Percentiles rank a stretch among this genome's conserved stretches.
Evolutionary conservation across 2,113 vertebrate genomes (phyloP).

Genomic region (Dryoscopus gambensis): DNA sequence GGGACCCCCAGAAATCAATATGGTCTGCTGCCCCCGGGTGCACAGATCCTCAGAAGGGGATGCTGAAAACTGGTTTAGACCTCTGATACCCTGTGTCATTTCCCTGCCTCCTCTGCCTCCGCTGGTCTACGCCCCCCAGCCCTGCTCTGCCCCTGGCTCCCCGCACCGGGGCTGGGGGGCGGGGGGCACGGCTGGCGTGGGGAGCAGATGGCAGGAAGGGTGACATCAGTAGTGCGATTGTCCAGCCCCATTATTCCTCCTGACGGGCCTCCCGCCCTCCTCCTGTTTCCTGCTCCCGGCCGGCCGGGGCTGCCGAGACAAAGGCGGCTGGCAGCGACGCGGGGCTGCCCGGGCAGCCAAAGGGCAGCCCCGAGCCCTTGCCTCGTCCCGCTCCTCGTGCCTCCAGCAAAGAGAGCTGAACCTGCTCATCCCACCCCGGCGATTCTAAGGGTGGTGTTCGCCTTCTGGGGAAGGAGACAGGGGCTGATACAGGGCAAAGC

Average conservation of each 20-base stretch:
- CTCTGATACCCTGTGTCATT: accelerated
- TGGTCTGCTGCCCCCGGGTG: not conserved
- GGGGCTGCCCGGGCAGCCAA: not conserved
- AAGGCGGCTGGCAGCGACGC: not conserved
- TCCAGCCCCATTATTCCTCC: constrained; percentile 63
- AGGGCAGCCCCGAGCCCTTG: not conserved
- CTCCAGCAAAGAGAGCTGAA: not conserved
- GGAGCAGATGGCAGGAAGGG: constrained; percentile 72
- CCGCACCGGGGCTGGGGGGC: not conserved
- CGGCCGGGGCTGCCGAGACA: not conserved
- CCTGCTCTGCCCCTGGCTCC: not conserved
- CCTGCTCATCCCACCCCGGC: accelerated
- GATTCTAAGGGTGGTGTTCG: accelerated
- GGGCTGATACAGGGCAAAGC: not conserved
- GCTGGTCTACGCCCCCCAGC: not conserved
- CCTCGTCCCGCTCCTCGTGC: not conserved
- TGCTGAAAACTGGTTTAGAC: not conserved
- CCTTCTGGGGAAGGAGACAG: too few relatives aligned
- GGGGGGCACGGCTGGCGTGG: not conserved
- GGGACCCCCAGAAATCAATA: not conserved
- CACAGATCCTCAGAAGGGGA: not conserved
- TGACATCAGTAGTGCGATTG: constrained; percentile 64
- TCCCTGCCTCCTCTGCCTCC: not conserved
- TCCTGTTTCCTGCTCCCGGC: constrained; percentile 53
- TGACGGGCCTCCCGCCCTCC: constrained; percentile 55